Evolutionary conservation across 2,113 vertebrate genomes (phyloP).

Genomic region (Hyaena hyaena): DNA sequence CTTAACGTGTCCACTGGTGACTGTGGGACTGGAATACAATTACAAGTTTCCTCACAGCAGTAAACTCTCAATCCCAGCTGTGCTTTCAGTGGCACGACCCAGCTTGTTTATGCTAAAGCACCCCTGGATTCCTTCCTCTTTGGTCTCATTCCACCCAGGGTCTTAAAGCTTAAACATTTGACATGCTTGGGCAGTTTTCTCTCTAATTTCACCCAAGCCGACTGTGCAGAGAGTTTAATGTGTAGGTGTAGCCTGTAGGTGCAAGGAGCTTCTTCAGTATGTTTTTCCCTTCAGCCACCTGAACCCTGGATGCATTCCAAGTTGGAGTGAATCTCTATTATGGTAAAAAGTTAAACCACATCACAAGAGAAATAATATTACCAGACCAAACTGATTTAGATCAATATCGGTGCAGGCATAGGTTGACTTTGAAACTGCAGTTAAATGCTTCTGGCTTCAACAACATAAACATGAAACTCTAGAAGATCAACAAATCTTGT

Average conservation of each 20-base stretch:
- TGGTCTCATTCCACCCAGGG: constrained; percentile 82
- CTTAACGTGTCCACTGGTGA: constrained; percentile 64
- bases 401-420: constrained; percentile 7
- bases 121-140: constrained; percentile 83
- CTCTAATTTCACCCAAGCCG: constrained; percentile 85
- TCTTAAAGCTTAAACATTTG: constrained; percentile 86
- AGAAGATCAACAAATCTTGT: not conserved
- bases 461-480: not conserved
- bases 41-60: constrained; percentile 82
- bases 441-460: not conserved
- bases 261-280: constrained; percentile 73
- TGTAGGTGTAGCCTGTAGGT: constrained; percentile 79
- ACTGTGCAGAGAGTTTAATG: constrained; percentile 82
- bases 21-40: constrained; percentile 69
- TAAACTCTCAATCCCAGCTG: constrained; percentile 78
- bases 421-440: not conserved
- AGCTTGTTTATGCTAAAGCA: constrained; percentile 84
- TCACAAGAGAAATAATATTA: constrained; percentile 16
- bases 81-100: constrained; percentile 78
- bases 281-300: constrained; percentile 20
- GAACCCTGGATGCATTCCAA: constrained; percentile 30
- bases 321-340: constrained; percentile 16
- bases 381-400: not conserved
- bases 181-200: constrained; percentile 85
- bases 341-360: constrained; percentile 34